Evolutionary conservation across 2,888 invertebrate genomes (phyloP).

Genomic region (Leptinotarsa haldemani): DNA sequence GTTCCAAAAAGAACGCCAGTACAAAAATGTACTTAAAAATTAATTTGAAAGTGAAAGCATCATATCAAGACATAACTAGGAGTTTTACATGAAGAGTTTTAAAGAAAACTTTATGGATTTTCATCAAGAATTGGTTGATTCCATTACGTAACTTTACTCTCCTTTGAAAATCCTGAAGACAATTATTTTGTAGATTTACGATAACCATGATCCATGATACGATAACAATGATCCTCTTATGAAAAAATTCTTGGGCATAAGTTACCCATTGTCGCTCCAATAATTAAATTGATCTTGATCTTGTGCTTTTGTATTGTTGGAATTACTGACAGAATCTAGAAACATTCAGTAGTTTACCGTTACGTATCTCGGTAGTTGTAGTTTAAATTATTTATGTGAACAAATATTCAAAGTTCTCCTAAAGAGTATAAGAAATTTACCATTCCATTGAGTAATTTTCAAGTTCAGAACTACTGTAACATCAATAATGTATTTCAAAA

Average conservation of each 20-base stretch:
- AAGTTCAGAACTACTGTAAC: constrained; percentile 7
- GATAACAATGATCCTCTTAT: too few species aligned
- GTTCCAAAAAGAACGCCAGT: too few species aligned
- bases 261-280: too few species aligned
- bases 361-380: background rate
- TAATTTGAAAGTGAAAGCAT: too few species aligned
- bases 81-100: background rate
- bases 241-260: too few species aligned
- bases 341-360: constrained; percentile 3
- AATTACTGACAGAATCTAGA: background rate
- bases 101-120: too few species aligned
- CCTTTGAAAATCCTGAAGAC: too few species aligned
- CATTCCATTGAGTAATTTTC: constrained; percentile 1
- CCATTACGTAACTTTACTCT: too few species aligned
- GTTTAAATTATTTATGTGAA: constrained; percentile 10
- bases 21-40: too few species aligned
- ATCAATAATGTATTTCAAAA: background rate
- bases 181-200: too few species aligned
- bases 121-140: too few species aligned
- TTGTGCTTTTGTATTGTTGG: background rate
- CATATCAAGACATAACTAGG: background rate
- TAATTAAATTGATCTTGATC: background rate
- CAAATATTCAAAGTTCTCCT: constrained; percentile 3
- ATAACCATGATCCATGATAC: too few species aligned
- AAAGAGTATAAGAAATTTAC: background rate